Conservation (phyloP, 2,797 vertebrate species). For the Sus cebifrons region DNA sequence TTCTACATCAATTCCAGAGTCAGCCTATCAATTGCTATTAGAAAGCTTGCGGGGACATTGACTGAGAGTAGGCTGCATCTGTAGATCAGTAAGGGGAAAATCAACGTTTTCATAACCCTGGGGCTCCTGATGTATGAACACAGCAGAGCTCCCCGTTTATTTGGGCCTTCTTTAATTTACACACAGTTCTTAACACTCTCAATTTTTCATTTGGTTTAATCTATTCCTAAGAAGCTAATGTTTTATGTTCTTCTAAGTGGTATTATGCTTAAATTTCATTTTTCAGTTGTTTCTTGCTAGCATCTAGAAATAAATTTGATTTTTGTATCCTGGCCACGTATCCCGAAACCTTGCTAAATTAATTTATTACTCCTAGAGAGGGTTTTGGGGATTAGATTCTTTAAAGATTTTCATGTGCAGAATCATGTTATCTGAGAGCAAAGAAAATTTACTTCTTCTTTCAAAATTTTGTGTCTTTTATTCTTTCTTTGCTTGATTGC, state of each 20-base stretch:
- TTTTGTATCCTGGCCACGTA: not conserved
- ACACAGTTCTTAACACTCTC: not conserved
- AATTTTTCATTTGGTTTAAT: not conserved
- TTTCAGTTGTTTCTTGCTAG: not conserved
- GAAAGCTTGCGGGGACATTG: not conserved
- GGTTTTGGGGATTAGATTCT: not conserved
- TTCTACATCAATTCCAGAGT: not conserved
- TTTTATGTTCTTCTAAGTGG: not conserved
- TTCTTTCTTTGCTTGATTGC: not conserved
- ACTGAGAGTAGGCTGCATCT: not conserved
- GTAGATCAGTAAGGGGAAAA: not conserved
- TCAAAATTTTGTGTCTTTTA: not conserved
- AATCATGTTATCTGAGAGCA: not conserved
- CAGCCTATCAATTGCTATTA: not conserved
- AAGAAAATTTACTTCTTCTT: not conserved
- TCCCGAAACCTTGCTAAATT: not conserved
- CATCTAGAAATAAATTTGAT: not conserved
- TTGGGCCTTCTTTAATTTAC: not conserved
- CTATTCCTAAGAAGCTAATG: not conserved
- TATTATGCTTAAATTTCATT: not conserved
- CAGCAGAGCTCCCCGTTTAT: not conserved
- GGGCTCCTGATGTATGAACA: not conserved
- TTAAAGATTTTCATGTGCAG: not conserved
- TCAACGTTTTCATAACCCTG: fast-evolving
- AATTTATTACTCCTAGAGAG: not conserved